phyloP scores from a whole-genome alignment of 2,888 invertebrate species.

The Nebria brevicollis region DNA sequence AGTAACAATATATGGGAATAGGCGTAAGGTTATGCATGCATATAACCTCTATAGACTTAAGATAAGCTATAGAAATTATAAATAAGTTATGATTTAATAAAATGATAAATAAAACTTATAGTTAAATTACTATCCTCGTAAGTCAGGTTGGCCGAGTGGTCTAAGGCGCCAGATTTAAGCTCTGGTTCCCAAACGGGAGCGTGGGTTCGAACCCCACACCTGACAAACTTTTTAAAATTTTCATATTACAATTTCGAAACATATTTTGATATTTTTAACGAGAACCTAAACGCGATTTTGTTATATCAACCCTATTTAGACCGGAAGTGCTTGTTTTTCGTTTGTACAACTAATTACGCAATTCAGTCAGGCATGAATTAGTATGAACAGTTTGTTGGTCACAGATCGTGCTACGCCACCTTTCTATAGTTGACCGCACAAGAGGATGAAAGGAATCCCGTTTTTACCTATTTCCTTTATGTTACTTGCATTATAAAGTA shows the following conservation, averaged over 20 bases:
- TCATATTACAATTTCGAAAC: not conserved
- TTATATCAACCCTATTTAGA: not conserved
- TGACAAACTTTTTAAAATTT: conserved; percentile 62
- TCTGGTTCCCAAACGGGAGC: conserved; percentile 84
- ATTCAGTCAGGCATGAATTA: not conserved
- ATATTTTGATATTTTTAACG: no score
- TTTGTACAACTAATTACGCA: not conserved
- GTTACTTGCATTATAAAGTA: not conserved
- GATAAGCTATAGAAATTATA: not conserved
- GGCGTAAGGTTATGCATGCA: not conserved
- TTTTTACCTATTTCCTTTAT: not conserved
- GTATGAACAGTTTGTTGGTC: not conserved
- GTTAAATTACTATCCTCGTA: no score
- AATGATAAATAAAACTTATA: no score
- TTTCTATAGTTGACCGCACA: not conserved
- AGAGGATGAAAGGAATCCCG: not conserved
- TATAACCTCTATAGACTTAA: not conserved
- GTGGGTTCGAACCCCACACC: conserved; percentile 88
- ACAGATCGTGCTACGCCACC: not conserved
- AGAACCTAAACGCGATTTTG: not conserved
- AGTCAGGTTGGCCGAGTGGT: conserved; percentile 84
- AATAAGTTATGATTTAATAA: no score
- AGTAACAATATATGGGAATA: not conserved
- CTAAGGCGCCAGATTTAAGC: conserved; percentile 87
- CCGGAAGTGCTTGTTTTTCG: not conserved